Evolutionary conservation across 2,888 invertebrate genomes (phyloP).

Genomic region (Callimorpha dominula): DNA sequence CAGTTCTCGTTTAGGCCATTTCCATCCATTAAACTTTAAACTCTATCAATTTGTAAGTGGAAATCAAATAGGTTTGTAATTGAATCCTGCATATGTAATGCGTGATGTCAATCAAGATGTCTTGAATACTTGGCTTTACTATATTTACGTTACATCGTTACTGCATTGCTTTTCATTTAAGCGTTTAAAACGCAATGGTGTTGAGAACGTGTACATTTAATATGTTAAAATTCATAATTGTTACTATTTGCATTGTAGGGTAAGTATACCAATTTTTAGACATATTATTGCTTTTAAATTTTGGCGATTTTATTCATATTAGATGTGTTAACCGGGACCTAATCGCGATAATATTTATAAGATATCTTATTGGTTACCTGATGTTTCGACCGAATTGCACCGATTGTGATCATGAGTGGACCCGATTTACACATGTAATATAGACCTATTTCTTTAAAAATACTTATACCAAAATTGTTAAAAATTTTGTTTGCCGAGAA

Average conservation of each 20-base stretch:
- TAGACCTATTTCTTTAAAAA: too few relatives aligned
- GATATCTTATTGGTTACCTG: too few relatives aligned
- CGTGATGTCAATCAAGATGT: constrained; percentile 43
- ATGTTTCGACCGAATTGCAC: too few relatives aligned
- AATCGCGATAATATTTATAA: too few relatives aligned
- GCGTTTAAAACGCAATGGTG: too few relatives aligned
- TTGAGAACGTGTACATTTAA: neutral
- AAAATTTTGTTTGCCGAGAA: too few relatives aligned
- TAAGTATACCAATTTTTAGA: constrained; percentile 22
- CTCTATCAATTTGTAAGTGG: constrained; percentile 35
- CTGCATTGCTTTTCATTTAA: neutral
- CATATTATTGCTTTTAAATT: too few relatives aligned
- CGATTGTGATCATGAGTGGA: too few relatives aligned
- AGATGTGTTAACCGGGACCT: neutral
- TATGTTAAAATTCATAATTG: constrained; percentile 38
- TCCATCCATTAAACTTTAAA: constrained; percentile 18
- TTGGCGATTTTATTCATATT: too few relatives aligned
- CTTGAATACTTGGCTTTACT: neutral
- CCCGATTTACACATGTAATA: too few relatives aligned
- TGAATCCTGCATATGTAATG: constrained; percentile 46
- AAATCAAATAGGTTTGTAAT: constrained; percentile 39
- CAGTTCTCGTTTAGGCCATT: neutral
- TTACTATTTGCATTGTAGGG: constrained; percentile 22
- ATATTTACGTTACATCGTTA: neutral
- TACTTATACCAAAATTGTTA: too few relatives aligned